Evolutionary conservation across 2,113 vertebrate genomes (phyloP).

Genomic region (Osmerus mordax): DNA sequence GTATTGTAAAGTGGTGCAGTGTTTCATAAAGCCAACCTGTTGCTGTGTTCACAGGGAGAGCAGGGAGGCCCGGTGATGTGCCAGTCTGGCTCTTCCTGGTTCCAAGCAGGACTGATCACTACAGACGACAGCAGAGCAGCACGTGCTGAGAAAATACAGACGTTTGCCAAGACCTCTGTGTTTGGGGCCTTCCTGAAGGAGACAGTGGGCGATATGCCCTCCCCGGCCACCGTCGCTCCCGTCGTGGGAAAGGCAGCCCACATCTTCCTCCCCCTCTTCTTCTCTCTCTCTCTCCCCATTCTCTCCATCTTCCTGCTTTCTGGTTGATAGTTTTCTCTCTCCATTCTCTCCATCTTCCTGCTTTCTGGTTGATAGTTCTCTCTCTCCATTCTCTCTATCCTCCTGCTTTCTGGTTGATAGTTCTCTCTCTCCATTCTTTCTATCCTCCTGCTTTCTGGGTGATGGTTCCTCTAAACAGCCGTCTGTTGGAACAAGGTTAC

Average conservation of each 20-base stretch:
- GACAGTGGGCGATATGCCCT: slow-evolving; percentile 19
- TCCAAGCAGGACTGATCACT: slow-evolving; percentile 39
- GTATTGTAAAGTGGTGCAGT: background rate
- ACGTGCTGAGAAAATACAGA: slow-evolving; percentile 24
- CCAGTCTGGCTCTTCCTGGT: slow-evolving; percentile 50
- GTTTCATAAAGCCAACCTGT: background rate
- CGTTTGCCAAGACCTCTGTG: slow-evolving; percentile 37
- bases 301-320: background rate
- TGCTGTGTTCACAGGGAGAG: slow-evolving; percentile 29
- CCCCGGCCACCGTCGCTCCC: slow-evolving; percentile 1
- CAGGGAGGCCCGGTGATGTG: slow-evolving; percentile 47
- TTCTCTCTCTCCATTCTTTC: background rate
- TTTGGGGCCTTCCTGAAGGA: slow-evolving; percentile 43
- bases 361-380: background rate
- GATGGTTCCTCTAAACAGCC: background rate
- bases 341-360: background rate
- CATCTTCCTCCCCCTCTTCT: background rate
- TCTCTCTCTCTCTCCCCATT: background rate
- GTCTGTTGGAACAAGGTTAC: no score
- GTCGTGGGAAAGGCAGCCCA: slow-evolving; percentile 16
- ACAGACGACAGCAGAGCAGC: slow-evolving; percentile 1
- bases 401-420: background rate
- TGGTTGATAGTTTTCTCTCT: background rate
- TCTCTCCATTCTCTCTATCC: background rate
- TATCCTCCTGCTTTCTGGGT: background rate